Evolutionary conservation across 2,888 invertebrate genomes (phyloP).

Genomic region (Chloromyia formosa): DNA sequence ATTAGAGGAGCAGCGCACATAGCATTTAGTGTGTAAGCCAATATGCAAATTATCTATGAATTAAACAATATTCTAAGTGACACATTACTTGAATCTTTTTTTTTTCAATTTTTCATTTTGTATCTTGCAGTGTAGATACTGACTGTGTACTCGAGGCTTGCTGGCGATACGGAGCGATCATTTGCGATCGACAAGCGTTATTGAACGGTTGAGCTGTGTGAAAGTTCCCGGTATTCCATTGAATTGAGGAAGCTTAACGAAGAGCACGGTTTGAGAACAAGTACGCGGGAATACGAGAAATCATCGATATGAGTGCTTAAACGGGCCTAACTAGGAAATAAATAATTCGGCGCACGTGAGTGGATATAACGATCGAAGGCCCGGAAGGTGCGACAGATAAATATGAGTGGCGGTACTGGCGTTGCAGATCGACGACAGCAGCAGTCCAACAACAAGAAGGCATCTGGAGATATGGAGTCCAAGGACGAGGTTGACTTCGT

Average conservation of each 20-base stretch:
- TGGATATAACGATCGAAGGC: too few relatives aligned
- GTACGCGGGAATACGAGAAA: too few relatives aligned
- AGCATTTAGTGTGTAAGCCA: background rate
- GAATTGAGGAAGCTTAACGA: too few relatives aligned
- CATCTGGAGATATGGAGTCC: slow-evolving; percentile 47
- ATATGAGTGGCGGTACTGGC: slow-evolving; percentile 12
- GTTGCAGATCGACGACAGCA: background rate
- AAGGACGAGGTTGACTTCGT: slow-evolving; percentile 62
- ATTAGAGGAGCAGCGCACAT: slow-evolving; percentile 1
- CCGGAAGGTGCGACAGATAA: background rate
- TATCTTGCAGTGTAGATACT: background rate
- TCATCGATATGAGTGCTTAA: slow-evolving; percentile 7
- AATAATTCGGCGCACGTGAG: too few relatives aligned
- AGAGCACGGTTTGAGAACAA: too few relatives aligned
- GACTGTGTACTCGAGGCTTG: slow-evolving; percentile 1
- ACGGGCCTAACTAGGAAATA: too few relatives aligned
- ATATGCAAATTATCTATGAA: slow-evolving; percentile 19
- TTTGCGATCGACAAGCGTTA: slow-evolving; percentile 32
- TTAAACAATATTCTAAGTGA: slow-evolving; percentile 33
- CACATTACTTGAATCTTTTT: slow-evolving; percentile 30
- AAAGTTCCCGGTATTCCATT: background rate
- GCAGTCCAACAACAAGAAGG: background rate
- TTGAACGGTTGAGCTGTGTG: slow-evolving; percentile 22
- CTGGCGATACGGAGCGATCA: slow-evolving; percentile 8
- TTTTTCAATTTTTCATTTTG: slow-evolving; percentile 24